These are phyloP conservation scores for Psettodes erumei DNA, from an alignment of 2,113 vertebrate genomes.

Conservation along the genomic window DNA sequence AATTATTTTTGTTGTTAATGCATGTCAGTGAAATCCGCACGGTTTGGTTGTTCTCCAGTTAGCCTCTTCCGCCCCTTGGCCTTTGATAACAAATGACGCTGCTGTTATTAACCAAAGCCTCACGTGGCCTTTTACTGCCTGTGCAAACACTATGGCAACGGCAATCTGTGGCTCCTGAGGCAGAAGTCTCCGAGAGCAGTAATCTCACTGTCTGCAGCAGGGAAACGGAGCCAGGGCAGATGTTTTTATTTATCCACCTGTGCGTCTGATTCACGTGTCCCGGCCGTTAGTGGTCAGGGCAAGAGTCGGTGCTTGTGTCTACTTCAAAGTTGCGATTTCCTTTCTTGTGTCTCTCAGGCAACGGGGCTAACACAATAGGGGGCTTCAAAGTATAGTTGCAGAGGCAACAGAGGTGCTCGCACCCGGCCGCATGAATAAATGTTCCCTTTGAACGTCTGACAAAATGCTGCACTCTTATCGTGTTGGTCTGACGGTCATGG, in stretches of 20 bases:
- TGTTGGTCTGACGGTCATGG: not conserved
- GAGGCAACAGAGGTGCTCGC: constrained; percentile 75
- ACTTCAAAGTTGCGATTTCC: constrained; percentile 78
- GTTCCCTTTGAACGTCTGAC: constrained; percentile 72
- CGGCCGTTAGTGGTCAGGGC: constrained; percentile 44
- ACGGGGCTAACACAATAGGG: constrained; percentile 62
- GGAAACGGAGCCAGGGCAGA: constrained; percentile 49
- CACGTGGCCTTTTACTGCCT: constrained; percentile 40
- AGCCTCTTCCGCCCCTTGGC: constrained; percentile 15
- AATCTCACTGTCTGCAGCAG: constrained; percentile 52
- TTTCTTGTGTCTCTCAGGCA: constrained; percentile 78
- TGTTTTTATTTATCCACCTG: constrained; percentile 62
- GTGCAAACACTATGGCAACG: constrained; percentile 52
- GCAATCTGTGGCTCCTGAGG: constrained; percentile 14
- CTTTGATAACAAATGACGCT: constrained; percentile 27
- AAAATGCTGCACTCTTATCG: constrained; percentile 45
- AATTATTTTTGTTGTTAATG: not conserved
- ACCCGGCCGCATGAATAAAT: constrained; percentile 60
- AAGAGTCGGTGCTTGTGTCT: constrained; percentile 54
- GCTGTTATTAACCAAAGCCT: constrained; percentile 50
- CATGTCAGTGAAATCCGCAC: not conserved
- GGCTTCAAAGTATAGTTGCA: constrained; percentile 75
- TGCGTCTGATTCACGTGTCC: constrained; percentile 48
- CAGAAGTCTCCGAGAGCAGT: constrained; percentile 48
- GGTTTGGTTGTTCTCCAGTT: constrained; percentile 1